phyloP scores from a whole-genome alignment of 2,888 invertebrate species.

The Cantharis nigra region DNA sequence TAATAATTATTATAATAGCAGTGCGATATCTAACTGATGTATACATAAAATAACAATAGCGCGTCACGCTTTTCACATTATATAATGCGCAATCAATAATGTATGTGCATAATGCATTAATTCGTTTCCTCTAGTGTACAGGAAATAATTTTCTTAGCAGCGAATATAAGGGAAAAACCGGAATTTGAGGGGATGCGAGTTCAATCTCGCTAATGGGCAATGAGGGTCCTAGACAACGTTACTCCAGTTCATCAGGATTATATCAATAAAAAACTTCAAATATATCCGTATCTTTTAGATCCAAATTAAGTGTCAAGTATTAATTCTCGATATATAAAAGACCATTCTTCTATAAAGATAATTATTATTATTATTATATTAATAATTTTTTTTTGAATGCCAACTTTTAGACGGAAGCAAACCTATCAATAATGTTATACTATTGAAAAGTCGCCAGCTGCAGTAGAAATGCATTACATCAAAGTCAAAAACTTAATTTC shows the following conservation, averaged over 20 bases:
- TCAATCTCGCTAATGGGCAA: conserved; percentile 63
- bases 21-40: not conserved
- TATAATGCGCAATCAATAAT: conserved; percentile 50
- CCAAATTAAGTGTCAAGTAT: conserved; percentile 18
- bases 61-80: conserved; percentile 61
- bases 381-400: not conserved
- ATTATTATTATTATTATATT: too few relatives aligned
- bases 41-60: conserved; percentile 46
- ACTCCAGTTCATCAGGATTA: conserved; percentile 52
- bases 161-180: conserved; percentile 55
- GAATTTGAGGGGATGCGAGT: conserved; percentile 60
- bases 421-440: conserved; percentile 36
- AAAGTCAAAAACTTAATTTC: conserved; percentile 54
- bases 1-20: not conserved
- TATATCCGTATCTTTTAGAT: conserved; percentile 37
- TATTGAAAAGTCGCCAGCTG: conserved; percentile 31
- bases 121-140: conserved; percentile 52
- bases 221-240: conserved; percentile 53
- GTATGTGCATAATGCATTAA: conserved; percentile 56
- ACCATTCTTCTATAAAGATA: not conserved
- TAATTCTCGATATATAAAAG: not conserved
- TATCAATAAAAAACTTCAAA: conserved; percentile 49
- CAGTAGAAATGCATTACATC: conserved; percentile 47
- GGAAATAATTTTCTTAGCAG: conserved; percentile 54
- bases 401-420: conserved; percentile 6